Evolutionary conservation across 2,113 vertebrate species (phyloP), one percentile per base, ranked within the genome.

Genomic region (Proteles cristata): DNA sequence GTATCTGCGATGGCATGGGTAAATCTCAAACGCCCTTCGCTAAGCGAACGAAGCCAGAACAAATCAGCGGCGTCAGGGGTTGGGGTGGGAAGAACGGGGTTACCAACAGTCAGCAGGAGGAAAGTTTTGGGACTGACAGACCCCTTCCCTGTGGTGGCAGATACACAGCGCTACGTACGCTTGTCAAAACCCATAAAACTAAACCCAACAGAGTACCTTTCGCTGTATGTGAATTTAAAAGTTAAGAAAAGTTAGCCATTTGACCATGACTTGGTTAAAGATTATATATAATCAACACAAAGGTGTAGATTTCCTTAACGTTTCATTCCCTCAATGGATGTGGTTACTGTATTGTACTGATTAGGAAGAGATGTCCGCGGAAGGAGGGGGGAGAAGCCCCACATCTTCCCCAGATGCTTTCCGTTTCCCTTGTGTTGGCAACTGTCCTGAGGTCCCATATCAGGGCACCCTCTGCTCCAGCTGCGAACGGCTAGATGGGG

Each of bases 201-300:
- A 16, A 5, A 65, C 9, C 7, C 74, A 15, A 10, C 2, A 3
- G 28, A 81, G 45, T 39, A 63, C n/a, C 74, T 66, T 55, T 43
- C 7, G 71, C 43, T 14, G n/a, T 33, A 33, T 0, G 3, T 71
- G 88, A 93, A 88, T 77, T n/a, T 81, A 39, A 90, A 65, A 31
- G 4, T 82, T 58, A 25, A 50, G 53, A 50, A 90, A 65, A 28
- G 65, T 61, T 21, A 45, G 79, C 74, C 35, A 7, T 82, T 73
- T 88, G 77, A 81, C 28, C 58, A 85, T 16, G 35, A 68, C 77
- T 50, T 26, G 74, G 45, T 69, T 65, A 73, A 68, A 73, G 81
- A 86, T 74, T 74, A 94, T 12, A 81, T 31, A 31, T 2, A 85
- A 87, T 63, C 73, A 85, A 87, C 81, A 91, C 77, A 63, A 48